Percentiles rank a stretch among this genome's conserved stretches.
These are phyloP conservation scores for Burhinus oedicnemus DNA, from an alignment of 2,113 vertebrate species.

Conservation along the genomic window DNA sequence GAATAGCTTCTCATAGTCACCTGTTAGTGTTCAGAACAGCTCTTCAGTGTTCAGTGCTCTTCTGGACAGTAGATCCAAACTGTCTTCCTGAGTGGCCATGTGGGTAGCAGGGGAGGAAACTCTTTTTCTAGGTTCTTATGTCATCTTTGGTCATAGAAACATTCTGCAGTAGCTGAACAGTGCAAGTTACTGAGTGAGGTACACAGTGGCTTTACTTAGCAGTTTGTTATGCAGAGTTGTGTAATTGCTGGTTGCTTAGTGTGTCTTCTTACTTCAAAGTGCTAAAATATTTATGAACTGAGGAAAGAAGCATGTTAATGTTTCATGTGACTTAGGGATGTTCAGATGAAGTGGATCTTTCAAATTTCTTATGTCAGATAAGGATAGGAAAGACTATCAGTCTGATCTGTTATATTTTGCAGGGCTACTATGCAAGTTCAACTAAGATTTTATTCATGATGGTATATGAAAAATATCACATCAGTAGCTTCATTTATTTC, in stretches of 20 bases:
- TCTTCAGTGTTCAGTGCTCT: background rate
- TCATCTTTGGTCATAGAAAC: background rate
- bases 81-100: background rate
- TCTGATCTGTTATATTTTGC: background rate
- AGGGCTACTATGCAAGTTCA: background rate
- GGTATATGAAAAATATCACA: background rate
- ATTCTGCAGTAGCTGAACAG: background rate
- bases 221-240: background rate
- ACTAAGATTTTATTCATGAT: background rate
- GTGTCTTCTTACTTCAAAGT: slow-evolving; percentile 17
- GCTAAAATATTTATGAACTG: slow-evolving; percentile 53
- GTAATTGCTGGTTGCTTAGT: background rate
- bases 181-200: background rate
- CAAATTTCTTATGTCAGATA: background rate
- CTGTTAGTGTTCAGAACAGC: background rate
- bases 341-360: slow-evolving; percentile 8
- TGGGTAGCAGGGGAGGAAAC: background rate
- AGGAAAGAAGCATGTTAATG: slow-evolving; percentile 25
- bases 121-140: background rate
- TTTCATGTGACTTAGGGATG: background rate
- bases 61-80: background rate
- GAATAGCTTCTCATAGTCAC: background rate
- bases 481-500: background rate
- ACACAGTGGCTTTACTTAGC: background rate
- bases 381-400: background rate